A percentile compares a stretch with the other conserved stretches of the same genome.
Evolutionary conservation across 1,140 invertebrate species (phyloP).

Genomic region (Rhysida immarginata): DNA sequence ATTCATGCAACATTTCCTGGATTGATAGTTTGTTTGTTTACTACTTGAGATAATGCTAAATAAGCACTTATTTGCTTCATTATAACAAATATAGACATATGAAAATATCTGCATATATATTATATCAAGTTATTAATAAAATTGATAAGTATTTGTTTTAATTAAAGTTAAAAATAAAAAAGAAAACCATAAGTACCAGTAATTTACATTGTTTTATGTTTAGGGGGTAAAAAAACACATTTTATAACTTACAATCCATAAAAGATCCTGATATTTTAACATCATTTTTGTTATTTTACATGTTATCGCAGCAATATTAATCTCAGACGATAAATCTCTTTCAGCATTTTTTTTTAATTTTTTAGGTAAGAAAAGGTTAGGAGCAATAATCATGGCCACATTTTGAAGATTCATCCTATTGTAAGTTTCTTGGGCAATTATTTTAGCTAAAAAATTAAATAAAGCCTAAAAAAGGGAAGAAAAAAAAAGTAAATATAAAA

Average conservation of each 20-base stretch:
- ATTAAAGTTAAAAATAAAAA: too few relatives aligned
- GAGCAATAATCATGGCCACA: slow-evolving; percentile 82
- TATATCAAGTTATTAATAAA: too few relatives aligned
- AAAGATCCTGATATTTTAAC: slow-evolving; percentile 48
- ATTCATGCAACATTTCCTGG: too few relatives aligned
- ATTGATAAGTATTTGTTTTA: too few relatives aligned
- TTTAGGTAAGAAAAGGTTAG: slow-evolving; percentile 66
- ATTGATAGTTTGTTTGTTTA: too few relatives aligned
- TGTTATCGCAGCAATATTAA: slow-evolving; percentile 64
- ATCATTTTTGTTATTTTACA: slow-evolving; percentile 63
- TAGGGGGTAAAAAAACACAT: too few relatives aligned
- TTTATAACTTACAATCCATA: slow-evolving; percentile 58
- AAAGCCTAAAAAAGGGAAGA: slow-evolving; percentile 38
- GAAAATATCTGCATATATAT: too few relatives aligned
- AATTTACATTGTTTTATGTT: too few relatives aligned
- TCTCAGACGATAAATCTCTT: slow-evolving; percentile 34
- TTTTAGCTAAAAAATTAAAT: slow-evolving; percentile 52
- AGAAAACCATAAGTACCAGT: too few relatives aligned
- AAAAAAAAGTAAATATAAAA: slow-evolving; percentile 1
- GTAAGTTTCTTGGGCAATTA: slow-evolving; percentile 47
- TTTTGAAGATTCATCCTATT: slow-evolving; percentile 86
- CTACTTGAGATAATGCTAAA: too few relatives aligned
- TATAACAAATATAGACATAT: too few relatives aligned
- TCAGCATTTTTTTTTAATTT: slow-evolving; percentile 20
- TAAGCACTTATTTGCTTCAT: too few relatives aligned